phyloP scores from a whole-genome alignment of 2,888 invertebrate genomes.

The Campaea margaritaria region DNA sequence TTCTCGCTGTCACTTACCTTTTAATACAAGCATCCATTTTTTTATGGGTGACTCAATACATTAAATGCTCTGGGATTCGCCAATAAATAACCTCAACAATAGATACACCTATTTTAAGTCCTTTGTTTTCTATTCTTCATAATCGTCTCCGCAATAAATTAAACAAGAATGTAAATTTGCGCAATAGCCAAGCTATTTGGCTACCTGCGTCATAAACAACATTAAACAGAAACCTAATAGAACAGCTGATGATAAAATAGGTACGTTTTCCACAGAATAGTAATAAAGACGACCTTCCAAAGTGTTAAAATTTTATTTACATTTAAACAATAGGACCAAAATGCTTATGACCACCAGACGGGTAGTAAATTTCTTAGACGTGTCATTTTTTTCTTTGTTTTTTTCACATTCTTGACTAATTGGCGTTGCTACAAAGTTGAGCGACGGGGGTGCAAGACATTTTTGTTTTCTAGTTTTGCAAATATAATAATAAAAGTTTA shows the following conservation, averaged over 20 bases:
- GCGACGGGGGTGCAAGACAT: conserved; percentile 70
- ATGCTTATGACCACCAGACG: conserved; percentile 63
- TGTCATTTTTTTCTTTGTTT: conserved; percentile 70
- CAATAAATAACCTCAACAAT: conserved; percentile 33
- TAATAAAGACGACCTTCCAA: conserved; percentile 66
- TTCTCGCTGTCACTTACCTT: conserved; percentile 17
- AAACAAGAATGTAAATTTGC: conserved; percentile 36
- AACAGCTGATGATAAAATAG: conserved; percentile 46
- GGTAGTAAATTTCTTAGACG: conserved; percentile 73
- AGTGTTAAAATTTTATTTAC: conserved; percentile 79
- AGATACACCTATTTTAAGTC: conserved; percentile 30
- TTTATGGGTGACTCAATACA: conserved; percentile 29
- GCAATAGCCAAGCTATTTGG: conserved; percentile 41
- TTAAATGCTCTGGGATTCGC: conserved; percentile 29
- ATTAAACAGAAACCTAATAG: conserved; percentile 41
- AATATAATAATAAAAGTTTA: conserved; percentile 84
- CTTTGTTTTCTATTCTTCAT: conserved; percentile 35
- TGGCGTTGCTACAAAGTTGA: conserved; percentile 64
- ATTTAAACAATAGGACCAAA: conserved; percentile 71
- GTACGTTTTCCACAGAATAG: conserved; percentile 55
- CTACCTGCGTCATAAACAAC: conserved; percentile 51
- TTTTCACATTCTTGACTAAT: conserved; percentile 79
- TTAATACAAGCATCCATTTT: conserved; percentile 7
- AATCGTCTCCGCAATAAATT: conserved; percentile 33
- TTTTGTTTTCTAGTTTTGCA: conserved; percentile 77